These are phyloP conservation scores for Parauchenoglanis ngamensis DNA, from an alignment of 2,797 vertebrate genomes.

Conservation along the genomic window DNA sequence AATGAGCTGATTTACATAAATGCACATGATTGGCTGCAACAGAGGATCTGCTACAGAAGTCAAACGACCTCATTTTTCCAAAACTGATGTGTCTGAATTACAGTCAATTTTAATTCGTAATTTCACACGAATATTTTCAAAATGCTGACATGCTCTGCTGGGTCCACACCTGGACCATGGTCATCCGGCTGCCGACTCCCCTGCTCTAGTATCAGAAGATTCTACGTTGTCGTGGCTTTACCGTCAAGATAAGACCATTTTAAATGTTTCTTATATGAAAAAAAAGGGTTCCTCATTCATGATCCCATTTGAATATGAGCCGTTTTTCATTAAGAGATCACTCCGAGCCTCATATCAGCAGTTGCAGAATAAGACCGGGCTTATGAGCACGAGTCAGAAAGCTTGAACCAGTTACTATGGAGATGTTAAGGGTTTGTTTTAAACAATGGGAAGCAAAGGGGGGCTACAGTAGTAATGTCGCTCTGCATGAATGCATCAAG, in stretches of 20 bases:
- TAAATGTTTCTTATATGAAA: background rate
- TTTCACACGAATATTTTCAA: background rate
- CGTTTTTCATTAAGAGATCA: background rate
- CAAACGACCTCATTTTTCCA: background rate
- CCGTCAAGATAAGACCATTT: background rate
- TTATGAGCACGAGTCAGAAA: slow-evolving; percentile 60
- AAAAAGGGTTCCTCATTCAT: background rate
- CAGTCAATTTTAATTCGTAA: background rate
- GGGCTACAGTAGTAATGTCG: slow-evolving; percentile 63
- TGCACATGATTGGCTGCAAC: background rate
- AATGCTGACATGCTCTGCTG: background rate
- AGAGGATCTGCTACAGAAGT: background rate
- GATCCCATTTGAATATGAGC: background rate
- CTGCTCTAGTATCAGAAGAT: background rate
- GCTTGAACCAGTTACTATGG: slow-evolving; percentile 75
- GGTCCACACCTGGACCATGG: background rate
- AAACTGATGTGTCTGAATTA: background rate
- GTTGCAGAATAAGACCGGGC: slow-evolving; percentile 51
- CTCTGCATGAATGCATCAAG: slow-evolving; percentile 74
- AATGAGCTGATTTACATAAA: background rate
- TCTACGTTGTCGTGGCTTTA: too few species aligned
- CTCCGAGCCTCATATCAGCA: slow-evolving; percentile 15
- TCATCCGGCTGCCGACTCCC: background rate
- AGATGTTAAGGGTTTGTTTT: slow-evolving; percentile 66
- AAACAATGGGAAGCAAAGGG: slow-evolving; percentile 61